Conservation (phyloP, 2,888 invertebrate species). For the Cremastobaeus sp. region DNA sequence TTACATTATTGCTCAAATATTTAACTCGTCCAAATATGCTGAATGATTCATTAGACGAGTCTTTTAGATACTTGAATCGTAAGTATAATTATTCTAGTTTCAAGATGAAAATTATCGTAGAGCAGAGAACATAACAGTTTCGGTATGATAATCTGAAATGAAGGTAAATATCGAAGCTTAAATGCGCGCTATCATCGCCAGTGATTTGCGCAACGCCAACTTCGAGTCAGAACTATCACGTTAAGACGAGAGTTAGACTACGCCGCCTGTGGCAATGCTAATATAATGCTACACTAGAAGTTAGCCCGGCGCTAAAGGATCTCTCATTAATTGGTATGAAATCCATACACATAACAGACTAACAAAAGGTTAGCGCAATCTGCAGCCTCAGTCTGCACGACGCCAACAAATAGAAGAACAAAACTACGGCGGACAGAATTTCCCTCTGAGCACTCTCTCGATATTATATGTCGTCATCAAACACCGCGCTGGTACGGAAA, state of each 20-base stretch:
- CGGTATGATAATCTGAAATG: slow-evolving; percentile 40
- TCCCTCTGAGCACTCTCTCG: background rate
- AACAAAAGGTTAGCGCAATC: too few species aligned
- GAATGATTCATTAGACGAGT: too few species aligned
- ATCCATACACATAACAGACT: slow-evolving; percentile 30
- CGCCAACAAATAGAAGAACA: background rate
- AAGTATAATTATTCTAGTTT: too few species aligned
- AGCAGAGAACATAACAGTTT: slow-evolving; percentile 5
- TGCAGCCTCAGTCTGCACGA: too few species aligned
- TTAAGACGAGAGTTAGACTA: slow-evolving; percentile 50
- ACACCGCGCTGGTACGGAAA: background rate
- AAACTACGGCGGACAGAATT: slow-evolving; percentile 2
- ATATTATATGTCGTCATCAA: background rate
- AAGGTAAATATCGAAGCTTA: slow-evolving; percentile 50
- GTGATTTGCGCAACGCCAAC: slow-evolving; percentile 54
- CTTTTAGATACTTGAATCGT: too few species aligned
- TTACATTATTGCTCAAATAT: too few species aligned
- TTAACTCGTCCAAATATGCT: too few species aligned
- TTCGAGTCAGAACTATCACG: slow-evolving; percentile 56
- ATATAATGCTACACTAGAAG: slow-evolving; percentile 47
- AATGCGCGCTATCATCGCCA: slow-evolving; percentile 43
- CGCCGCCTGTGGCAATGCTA: slow-evolving; percentile 56
- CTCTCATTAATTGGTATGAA: slow-evolving; percentile 55
- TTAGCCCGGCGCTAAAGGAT: slow-evolving; percentile 46
- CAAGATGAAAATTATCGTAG: slow-evolving; percentile 18